Evolutionary conservation across 2,113 vertebrate genomes (phyloP), one percentile per base, ranked within the genome.

Genomic region (Laticauda laticaudata): DNA sequence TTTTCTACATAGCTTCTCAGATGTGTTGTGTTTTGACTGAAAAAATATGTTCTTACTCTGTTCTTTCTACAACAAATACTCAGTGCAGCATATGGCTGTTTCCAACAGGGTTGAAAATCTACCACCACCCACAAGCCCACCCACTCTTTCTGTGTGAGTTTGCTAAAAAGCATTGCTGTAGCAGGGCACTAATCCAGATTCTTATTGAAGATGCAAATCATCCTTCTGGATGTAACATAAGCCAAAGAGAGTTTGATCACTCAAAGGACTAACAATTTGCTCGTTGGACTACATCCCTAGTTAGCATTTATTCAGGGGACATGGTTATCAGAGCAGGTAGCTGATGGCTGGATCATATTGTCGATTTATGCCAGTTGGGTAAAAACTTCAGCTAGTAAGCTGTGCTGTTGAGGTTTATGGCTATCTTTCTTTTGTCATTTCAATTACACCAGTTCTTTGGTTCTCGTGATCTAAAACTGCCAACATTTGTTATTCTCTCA

Each of bases 401-500:
- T 6, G 54, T 45, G 86, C 26, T 48, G 11, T 55, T 69, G n/a
- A 43, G 90, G n/a, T 89, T 54, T 3, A 23, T 4, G 34, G 15
- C 92, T 93, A 86, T 95, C 26, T 51, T 89, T 55, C 96, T 95
- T 90, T 89, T 97, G 95, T 94, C 95, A 85, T 91, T 97, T 95
- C 95, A 96, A 95, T 94, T 94, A 26, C 34, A 15, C 5, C 91
- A 93, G 1, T 85, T 90, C 45, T 64, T 91, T 89, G 86, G 90
- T 91, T 43, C 12, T 89, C 93, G 94, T 97, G 96, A 89, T 95
- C 96, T 96, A 93, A 97, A 97, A 97, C 95, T 97, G 96, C 95
- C 96, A 97, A 89, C 95, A 26, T 92, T 93, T 90, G 75, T 97
- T 96, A 96, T 97, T 87, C 51, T 96, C 93, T 96, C 81, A 0